phyloP scores from a whole-genome alignment of 2,797 vertebrate species.

The Adrianichthys oophorus region DNA sequence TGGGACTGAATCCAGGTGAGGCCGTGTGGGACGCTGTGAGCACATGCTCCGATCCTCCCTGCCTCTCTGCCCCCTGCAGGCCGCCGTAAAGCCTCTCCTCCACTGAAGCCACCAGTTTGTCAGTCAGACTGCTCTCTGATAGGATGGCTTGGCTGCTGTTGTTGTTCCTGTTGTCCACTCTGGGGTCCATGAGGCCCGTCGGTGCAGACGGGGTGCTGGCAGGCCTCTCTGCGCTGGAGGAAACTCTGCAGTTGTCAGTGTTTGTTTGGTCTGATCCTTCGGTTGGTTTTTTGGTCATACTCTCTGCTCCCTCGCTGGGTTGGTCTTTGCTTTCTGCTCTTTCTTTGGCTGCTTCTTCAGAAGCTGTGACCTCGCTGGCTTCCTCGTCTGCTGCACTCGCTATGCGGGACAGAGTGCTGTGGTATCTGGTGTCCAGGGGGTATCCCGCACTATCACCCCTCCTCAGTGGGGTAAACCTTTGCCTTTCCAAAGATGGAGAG shows the following conservation, averaged over 20 bases:
- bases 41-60: slow-evolving; percentile 53
- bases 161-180: slow-evolving; percentile 71
- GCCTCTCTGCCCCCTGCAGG: slow-evolving; percentile 66
- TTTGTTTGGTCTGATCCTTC: slow-evolving; percentile 18
- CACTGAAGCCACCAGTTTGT: slow-evolving; percentile 79
- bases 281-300: slow-evolving; percentile 6
- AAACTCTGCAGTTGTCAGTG: slow-evolving; percentile 1
- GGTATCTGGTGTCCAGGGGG: slow-evolving; percentile 79
- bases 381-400: slow-evolving; percentile 85
- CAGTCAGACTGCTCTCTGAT: slow-evolving; percentile 69
- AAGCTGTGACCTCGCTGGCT: slow-evolving; percentile 68
- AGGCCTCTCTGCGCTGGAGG: slow-evolving; percentile 38
- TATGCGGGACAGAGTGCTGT: slow-evolving; percentile 89
- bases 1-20: slow-evolving; percentile 85
- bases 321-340: slow-evolving; percentile 33
- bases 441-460: slow-evolving; percentile 79
- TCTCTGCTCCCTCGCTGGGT: slow-evolving; percentile 13
- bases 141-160: slow-evolving; percentile 71
- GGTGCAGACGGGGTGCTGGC: slow-evolving; percentile 15
- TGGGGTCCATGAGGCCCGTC: slow-evolving; percentile 57
- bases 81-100: slow-evolving; percentile 84
- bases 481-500: slow-evolving; percentile 74
- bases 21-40: slow-evolving; percentile 75
- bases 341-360: slow-evolving; percentile 50
- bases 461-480: slow-evolving; percentile 73